These are phyloP conservation scores for Corythornis vintsioides DNA, from an alignment of 2,113 vertebrate species.

Conservation along the genomic window DNA sequence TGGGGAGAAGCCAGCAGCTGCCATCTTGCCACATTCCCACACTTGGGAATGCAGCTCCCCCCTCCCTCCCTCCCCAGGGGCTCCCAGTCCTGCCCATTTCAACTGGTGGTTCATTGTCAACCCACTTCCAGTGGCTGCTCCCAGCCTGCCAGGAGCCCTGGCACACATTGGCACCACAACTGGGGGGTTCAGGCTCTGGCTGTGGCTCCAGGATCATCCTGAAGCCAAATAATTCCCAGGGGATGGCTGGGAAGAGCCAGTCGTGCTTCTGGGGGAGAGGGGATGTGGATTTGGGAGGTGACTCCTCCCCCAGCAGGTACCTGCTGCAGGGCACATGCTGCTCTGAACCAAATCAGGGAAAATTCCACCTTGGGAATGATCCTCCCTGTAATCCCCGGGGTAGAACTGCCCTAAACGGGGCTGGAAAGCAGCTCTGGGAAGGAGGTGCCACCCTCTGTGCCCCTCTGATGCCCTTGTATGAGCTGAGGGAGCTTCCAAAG, in stretches of 20 bases:
- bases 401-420: neutral
- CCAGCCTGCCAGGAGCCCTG: too few relatives aligned
- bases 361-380: fast-evolving
- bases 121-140: neutral
- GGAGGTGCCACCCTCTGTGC: neutral
- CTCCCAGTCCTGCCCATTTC: neutral
- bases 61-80: neutral
- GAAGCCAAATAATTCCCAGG: too few relatives aligned
- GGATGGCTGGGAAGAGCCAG: too few relatives aligned
- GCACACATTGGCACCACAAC: too few relatives aligned
- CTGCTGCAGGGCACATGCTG: fast-evolving
- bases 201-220: too few relatives aligned
- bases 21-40: neutral
- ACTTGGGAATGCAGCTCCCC: neutral
- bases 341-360: neutral
- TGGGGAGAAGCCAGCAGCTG: neutral
- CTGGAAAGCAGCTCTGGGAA: neutral
- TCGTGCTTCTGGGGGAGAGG: too few relatives aligned
- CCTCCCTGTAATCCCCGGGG: neutral
- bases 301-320: neutral
- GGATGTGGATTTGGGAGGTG: too few relatives aligned
- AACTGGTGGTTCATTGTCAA: too few relatives aligned
- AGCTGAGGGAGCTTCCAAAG: neutral
- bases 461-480: fast-evolving
- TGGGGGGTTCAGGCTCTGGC: too few relatives aligned